Evolutionary conservation across 2,797 vertebrate species (phyloP), one percentile per base, ranked within the genome.

Genomic region (Anguilla marmorata): DNA sequence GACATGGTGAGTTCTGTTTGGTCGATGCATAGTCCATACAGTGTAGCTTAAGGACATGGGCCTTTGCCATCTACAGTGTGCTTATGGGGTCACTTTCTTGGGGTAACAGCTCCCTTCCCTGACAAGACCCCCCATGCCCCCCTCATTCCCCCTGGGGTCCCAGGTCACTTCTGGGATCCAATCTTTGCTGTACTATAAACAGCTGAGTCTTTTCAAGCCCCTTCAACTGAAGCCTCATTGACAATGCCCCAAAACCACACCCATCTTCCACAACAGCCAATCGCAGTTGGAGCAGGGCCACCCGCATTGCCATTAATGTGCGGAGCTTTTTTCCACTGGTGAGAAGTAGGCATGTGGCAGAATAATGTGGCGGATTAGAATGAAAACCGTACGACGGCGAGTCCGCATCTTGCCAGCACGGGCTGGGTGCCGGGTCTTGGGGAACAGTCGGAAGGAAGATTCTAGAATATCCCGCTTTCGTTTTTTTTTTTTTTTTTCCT

Each of bases 1-100:
- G 86, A 82, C 33, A 87, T 87, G 86, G 52, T 87, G 74, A 80
- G 86, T 87, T 63, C 56, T n/a, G 12, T 16, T 27, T n/a, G 24
- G 66, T 69, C 2, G 5, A 27, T 69, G 69, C 30, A 7, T 14
- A 72, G n/a, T 33, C 27, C 69, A 33, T 72, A 27, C 27, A 72
- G n/a, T 21, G 24, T 21, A 21, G 60, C 24, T 63, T 63, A 6
- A 45, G 41, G 21, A 24, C 4, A 21, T 63, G 58, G 19, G 14
- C 24, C 19, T 21, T 63, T 54, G 52, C 21, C 63, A 11, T n/a
- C 24, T 69, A 14, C 24, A n/a, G 24, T n/a, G 63, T 27, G 24
- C 24, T 69, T 69, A 9, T n/a, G 63, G 9, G 63, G 63, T 69
- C 63, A 66, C 24, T 9, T 63, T 63, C 58, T 12, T 63, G 21